These are phyloP conservation scores for Adrianichthys oophorus DNA, from an alignment of 2,797 vertebrate genomes.

Conservation along the genomic window DNA sequence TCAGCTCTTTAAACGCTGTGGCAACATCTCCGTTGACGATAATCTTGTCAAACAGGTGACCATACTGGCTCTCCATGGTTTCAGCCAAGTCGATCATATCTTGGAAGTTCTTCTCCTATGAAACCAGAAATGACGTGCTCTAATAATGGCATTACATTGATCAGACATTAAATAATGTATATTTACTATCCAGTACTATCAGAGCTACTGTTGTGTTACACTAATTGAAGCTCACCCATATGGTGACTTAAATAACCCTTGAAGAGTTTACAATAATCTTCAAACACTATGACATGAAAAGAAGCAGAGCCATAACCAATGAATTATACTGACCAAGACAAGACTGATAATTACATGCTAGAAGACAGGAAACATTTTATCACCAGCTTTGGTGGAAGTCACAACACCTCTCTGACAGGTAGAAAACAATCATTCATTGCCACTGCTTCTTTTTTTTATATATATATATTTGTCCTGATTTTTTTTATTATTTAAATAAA, in stretches of 20 bases:
- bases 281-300: conserved; percentile 30
- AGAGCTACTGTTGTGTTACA: not conserved
- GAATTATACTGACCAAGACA: conserved; percentile 13
- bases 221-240: not conserved
- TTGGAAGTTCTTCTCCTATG: conserved; percentile 92
- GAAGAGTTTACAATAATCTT: conserved; percentile 15
- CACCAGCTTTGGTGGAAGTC: conserved; percentile 19
- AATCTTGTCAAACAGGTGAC: conserved; percentile 89
- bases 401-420: too few relatives aligned
- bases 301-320: conserved; percentile 20
- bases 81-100: conserved; percentile 88
- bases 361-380: conserved; percentile 39
- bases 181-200: too few relatives aligned
- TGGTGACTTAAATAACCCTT: conserved; percentile 11
- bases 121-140: conserved; percentile 4
- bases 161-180: too few relatives aligned
- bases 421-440: too few relatives aligned
- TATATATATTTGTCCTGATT: too few relatives aligned
- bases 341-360: conserved; percentile 38
- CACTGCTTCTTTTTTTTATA: too few relatives aligned
- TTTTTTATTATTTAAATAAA: too few relatives aligned
- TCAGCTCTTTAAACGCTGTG: conserved; percentile 84
- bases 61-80: conserved; percentile 84
- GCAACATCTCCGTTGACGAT: conserved; percentile 88
- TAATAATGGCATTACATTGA: not conserved